Conservation (phyloP, 2,888 invertebrate species). For the Himalopsyche japonica region DNA sequence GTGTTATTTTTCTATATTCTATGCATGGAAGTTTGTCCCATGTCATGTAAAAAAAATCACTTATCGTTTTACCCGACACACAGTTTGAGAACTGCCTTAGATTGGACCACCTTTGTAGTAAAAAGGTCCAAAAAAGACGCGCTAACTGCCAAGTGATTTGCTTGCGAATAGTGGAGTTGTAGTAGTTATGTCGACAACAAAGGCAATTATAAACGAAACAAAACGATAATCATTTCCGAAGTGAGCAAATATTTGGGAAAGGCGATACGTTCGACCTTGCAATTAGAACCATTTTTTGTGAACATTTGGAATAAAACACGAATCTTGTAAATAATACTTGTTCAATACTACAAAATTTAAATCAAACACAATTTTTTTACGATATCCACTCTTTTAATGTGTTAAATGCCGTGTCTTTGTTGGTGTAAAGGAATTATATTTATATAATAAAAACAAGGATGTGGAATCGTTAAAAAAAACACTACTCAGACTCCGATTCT, state of each 20-base stretch:
- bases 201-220: slow-evolving; percentile 17
- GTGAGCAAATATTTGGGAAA: slow-evolving; percentile 13
- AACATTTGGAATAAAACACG: neutral
- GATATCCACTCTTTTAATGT: no score
- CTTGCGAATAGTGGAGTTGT: neutral
- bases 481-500: no score
- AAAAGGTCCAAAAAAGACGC: slow-evolving; percentile 14
- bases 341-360: no score
- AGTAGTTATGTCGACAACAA: neutral
- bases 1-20: no score
- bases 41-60: no score
- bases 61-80: neutral
- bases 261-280: slow-evolving; percentile 19
- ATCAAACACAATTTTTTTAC: no score
- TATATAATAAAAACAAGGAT: no score
- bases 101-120: slow-evolving; percentile 13
- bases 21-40: no score
- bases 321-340: no score
- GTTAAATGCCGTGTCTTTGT: no score
- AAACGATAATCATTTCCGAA: slow-evolving; percentile 10
- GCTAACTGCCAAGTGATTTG: slow-evolving; percentile 6
- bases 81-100: neutral
- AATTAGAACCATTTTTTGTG: neutral
- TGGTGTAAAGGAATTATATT: no score
- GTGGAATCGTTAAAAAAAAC: no score